Base-by-base conservation (phyloP, 2,797 vertebrate genomes). In the Adelosebastes latens region DNA sequence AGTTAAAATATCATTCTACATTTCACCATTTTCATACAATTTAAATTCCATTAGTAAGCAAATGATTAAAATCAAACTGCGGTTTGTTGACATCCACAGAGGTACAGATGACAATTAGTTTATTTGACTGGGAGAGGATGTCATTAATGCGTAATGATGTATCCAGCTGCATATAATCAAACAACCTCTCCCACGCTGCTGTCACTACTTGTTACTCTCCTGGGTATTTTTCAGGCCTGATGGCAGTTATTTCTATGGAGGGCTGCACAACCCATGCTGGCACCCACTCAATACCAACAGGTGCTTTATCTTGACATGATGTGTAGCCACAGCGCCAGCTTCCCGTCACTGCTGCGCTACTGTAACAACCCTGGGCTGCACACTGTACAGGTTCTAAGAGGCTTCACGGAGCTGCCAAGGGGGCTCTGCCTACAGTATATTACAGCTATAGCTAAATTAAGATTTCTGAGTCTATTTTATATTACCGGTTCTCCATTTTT, bases 401-500 rank as follows among this genome's bases (percentile, higher is more conserved):
- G 67, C 29, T 22, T 24, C 11, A 34, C 10, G 46, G 75, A 49
- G 58, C 55, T 65, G 32, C 72, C 39, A 29, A 29, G 4, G 20
- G 20, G 46, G 34, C 25, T 76, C 27, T 20, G 16, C 39, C 46
- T 58, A 60, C 42, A 46, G 42, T 46, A 52, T 58, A 65, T 36
- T 55, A 70, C 24, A 73, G 62, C 70, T 59, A 13, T 5, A 42
- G 22, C 20, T 56, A 63, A 79, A 85, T 29, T 20, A 34, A 60
- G 25, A n/a, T 58, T 20, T n/a, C 49, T 71, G 56, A 66, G 53
- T 27, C 16, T 46, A 46, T 24, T 29, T 52, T 64, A 67, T 72
- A 92, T 92, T 96, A 98, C 98, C 87, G 82, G 86, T 68, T 92
- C 87, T 84, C 97, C 98, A 8, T 99, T 96, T 92, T 97, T 99